These are phyloP conservation scores for Calliscelio sp. DNA, from an alignment of 2,888 invertebrate genomes.

Conservation along the genomic window DNA sequence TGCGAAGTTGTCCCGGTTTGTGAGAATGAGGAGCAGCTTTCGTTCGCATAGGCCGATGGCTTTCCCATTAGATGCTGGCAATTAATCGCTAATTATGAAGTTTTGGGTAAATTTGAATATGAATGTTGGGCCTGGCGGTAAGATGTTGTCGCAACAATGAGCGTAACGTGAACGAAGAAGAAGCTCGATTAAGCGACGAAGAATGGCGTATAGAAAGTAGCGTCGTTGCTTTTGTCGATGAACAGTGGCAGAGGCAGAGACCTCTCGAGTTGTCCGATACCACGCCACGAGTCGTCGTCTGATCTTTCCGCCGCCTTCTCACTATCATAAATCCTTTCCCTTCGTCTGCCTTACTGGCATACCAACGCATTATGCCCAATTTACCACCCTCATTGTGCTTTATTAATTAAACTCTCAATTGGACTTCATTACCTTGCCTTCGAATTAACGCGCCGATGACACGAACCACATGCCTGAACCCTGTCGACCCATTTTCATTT, in stretches of 20 bases:
- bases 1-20: conserved; percentile 14
- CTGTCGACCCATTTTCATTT: conserved; percentile 51
- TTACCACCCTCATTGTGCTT: conserved; percentile 81
- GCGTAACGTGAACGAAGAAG: conserved; percentile 12
- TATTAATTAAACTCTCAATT: conserved; percentile 84
- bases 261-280: conserved; percentile 48
- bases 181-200: conserved; percentile 46
- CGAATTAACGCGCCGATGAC: conserved; percentile 75
- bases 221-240: conserved; percentile 43
- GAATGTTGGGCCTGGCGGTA: conserved; percentile 18
- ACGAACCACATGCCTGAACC: conserved; percentile 55
- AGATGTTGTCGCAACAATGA: conserved; percentile 30
- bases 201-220: conserved; percentile 55
- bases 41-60: conserved; percentile 29
- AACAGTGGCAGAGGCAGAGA: conserved; percentile 48
- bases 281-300: conserved; percentile 63
- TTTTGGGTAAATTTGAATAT: conserved; percentile 34
- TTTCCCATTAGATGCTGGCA: conserved; percentile 2
- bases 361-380: conserved; percentile 82
- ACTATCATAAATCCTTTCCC: conserved; percentile 69
- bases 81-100: conserved; percentile 24
- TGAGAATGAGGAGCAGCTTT: conserved; percentile 34
- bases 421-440: conserved; percentile 79
- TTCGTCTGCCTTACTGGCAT: conserved; percentile 68
- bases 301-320: conserved; percentile 72